Evolutionary conservation across 2,797 vertebrate species (phyloP).

Genomic region (Channa striata): DNA sequence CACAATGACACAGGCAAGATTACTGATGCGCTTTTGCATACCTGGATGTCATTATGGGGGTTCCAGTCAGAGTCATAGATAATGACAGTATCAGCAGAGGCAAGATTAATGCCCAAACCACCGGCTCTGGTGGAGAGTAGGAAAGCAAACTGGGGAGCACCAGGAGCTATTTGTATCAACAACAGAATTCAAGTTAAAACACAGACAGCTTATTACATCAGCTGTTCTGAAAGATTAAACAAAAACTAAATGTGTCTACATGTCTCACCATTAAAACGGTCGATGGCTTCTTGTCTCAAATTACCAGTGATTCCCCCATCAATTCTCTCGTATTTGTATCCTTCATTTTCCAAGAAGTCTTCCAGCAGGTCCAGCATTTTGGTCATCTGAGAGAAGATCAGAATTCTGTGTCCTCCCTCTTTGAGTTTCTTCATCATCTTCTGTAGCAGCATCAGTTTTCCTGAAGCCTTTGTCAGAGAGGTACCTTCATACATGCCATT

Average conservation of each 20-base stretch:
- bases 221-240: neutral
- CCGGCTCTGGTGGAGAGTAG: constrained; percentile 98
- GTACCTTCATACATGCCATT: constrained; percentile 99
- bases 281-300: constrained; percentile 98
- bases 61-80: constrained; percentile 99
- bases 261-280: constrained; percentile 93
- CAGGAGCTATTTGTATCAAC: constrained; percentile 87
- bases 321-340: constrained; percentile 98
- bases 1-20: neutral
- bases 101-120: constrained; percentile 97
- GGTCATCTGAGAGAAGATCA: constrained; percentile 99
- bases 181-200: constrained; percentile 25
- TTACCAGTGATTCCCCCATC: constrained; percentile 97
- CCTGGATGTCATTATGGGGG: constrained; percentile 99
- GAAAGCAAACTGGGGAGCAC: constrained; percentile 98
- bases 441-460: constrained; percentile 93
- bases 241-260: neutral
- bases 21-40: constrained; percentile 61
- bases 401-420: constrained; percentile 95
- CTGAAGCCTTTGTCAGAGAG: constrained; percentile 93
- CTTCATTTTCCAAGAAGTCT: constrained; percentile 97
- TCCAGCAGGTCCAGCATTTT: constrained; percentile 98
- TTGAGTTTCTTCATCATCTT: constrained; percentile 98
- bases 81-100: constrained; percentile 97
- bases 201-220: neutral